These are phyloP conservation scores for Catharus minimus DNA, from an alignment of 2,113 vertebrate species.

Conservation along the genomic window DNA sequence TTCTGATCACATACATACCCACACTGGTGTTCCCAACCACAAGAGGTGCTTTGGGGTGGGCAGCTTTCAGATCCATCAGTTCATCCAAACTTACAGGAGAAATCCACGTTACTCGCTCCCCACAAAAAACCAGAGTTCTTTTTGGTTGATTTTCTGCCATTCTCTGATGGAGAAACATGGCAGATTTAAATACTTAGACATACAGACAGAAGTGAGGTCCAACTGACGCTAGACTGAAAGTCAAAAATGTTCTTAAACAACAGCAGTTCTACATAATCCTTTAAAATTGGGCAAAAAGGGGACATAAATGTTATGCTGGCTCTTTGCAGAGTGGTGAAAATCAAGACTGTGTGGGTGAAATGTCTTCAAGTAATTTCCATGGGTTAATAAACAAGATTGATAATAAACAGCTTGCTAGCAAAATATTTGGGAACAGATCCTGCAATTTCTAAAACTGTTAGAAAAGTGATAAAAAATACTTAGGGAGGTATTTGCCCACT, in stretches of 20 bases:
- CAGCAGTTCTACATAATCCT: background rate
- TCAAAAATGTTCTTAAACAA: background rate
- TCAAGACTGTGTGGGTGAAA: background rate
- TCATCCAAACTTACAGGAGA: constrained; percentile 78
- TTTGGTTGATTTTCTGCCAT: constrained; percentile 51
- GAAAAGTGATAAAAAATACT: background rate
- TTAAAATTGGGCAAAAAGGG: background rate
- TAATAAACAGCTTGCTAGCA: background rate
- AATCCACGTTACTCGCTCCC: constrained; percentile 81
- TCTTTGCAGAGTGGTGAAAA: background rate
- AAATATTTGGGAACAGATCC: background rate
- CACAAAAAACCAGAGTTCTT: constrained; percentile 66
- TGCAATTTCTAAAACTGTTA: background rate
- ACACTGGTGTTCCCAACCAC: constrained; percentile 84
- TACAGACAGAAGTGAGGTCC: background rate
- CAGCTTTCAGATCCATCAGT: constrained; percentile 78
- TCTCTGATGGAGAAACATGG: constrained; percentile 16
- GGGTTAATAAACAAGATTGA: background rate
- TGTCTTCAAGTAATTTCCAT: background rate
- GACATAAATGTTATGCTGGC: background rate
- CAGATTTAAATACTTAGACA: background rate
- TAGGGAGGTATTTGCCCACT: background rate
- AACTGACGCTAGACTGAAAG: background rate
- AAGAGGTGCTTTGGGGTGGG: constrained; percentile 79
- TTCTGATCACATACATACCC: constrained; percentile 61